Base-by-base conservation (phyloP, 2,888 invertebrate genomes). In the Anagyrus pseudococci region DNA sequence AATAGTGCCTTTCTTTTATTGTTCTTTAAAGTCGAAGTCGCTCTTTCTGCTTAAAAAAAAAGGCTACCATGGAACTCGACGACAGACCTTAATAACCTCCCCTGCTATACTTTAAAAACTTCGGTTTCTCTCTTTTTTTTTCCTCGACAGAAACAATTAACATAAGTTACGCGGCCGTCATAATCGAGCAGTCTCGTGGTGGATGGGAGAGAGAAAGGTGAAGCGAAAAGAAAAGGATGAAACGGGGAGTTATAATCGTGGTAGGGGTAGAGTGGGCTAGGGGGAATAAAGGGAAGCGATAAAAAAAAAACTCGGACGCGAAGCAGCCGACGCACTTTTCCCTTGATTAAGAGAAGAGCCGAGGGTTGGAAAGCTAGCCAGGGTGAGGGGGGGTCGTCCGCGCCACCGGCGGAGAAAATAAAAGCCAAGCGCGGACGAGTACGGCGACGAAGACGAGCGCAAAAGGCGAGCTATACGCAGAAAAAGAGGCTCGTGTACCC, bases 271-370 rank as follows among this genome's bases (percentile, higher is more conserved):
- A n/a, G n/a, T n/a, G n/a, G n/a, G n/a, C n/a, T 47, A 46, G 50
- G 20, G 10, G 19, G 19, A 43, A 15, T 4, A 15, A 8, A 19
- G 19, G 13, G 46, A 56, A 17, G 43, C 56, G 59, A 56, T 59
- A 56, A 64, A 62, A 61, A 64, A 33, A 46, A 47, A 23, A 43
- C 43, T 46, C 48, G 47, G 43, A 58, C 58, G 58, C 22, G 54
- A 54, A 54, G 44, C 57, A 44, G 56, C 29, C 57, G 54, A 57
- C 58, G 62, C 62, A 62, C 62, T 62, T 66, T 66, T 62, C 43
- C 54, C 62, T 66, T 62, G 62, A 66, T 66, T 66, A 66, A 62
- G 58, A 64, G 50, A 61, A 23, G 8, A 47, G n/a, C 25, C 43
- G 41, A 49, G 20, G 19, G 41, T 15, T 17, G 29, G n/a, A 22